Evolutionary conservation across 2,888 invertebrate species (phyloP).

Genomic region (Timema podura): DNA sequence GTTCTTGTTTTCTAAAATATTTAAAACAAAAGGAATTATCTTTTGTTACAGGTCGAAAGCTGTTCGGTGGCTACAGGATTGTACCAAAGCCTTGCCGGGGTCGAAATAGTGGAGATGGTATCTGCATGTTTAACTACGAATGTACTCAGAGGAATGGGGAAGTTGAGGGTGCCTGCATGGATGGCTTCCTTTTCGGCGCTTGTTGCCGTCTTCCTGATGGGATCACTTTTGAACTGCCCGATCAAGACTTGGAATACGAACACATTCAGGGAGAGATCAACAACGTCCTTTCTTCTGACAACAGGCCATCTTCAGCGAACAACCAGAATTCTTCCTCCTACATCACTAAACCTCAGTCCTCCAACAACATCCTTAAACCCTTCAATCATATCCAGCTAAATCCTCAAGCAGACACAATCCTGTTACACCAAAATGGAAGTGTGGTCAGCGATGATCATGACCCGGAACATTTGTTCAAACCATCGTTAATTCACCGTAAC

Average conservation of each 20-base stretch:
- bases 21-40: too few relatives aligned
- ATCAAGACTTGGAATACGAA: slow-evolving; percentile 15
- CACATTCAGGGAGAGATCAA: slow-evolving; percentile 3
- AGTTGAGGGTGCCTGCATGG: slow-evolving; percentile 87
- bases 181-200: slow-evolving; percentile 87
- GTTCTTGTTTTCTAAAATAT: too few relatives aligned
- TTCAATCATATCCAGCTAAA: slow-evolving; percentile 20
- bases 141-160: slow-evolving; percentile 74
- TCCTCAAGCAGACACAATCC: slow-evolving; percentile 56
- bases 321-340: neutral
- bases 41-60: slow-evolving; percentile 54
- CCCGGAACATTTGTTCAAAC: slow-evolving; percentile 42
- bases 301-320: slow-evolving; percentile 11
- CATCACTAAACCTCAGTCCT: neutral
- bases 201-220: slow-evolving; percentile 70
- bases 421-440: slow-evolving; percentile 56
- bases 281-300: slow-evolving; percentile 12
- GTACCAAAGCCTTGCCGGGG: slow-evolving; percentile 75
- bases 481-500: slow-evolving; percentile 2
- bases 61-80: slow-evolving; percentile 83
- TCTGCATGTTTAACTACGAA: slow-evolving; percentile 93
- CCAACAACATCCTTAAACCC: slow-evolving; percentile 18
- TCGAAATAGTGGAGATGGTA: slow-evolving; percentile 68
- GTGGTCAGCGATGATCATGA: slow-evolving; percentile 50
- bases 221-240: slow-evolving; percentile 21